Evolutionary conservation across 2,113 vertebrate genomes (phyloP).

Genomic region (Axis porcinus): DNA sequence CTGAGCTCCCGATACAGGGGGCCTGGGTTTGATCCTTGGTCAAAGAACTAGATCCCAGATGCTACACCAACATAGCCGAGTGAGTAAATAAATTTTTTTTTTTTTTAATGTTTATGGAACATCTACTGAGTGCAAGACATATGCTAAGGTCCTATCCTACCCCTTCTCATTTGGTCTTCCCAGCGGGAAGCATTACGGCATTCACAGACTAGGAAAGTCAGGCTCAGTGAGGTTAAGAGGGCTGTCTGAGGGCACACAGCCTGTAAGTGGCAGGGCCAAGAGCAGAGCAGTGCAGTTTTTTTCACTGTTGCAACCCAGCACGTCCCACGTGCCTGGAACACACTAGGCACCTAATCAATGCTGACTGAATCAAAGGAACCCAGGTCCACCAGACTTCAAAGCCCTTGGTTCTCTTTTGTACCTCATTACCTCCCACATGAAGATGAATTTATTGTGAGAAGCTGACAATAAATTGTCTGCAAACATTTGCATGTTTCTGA

Average conservation of each 20-base stretch:
- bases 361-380: background rate
- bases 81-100: background rate
- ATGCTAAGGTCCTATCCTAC: background rate
- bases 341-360: background rate
- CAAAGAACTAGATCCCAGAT: background rate
- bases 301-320: background rate
- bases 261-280: background rate
- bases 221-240: background rate
- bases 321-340: background rate
- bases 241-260: background rate
- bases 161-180: background rate
- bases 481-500: background rate
- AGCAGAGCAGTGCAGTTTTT: background rate
- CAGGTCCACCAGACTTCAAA: conserved; percentile 25
- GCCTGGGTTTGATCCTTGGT: background rate
- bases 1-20: background rate
- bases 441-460: conserved; percentile 10
- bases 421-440: conserved; percentile 6
- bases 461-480: background rate
- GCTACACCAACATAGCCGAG: background rate
- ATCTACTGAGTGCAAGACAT: background rate
- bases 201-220: background rate
- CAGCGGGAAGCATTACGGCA: background rate
- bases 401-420: background rate
- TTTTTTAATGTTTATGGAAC: background rate